These are phyloP conservation scores for Syngnathus typhle DNA, from an alignment of 2,113 vertebrate genomes.

Conservation along the genomic window DNA sequence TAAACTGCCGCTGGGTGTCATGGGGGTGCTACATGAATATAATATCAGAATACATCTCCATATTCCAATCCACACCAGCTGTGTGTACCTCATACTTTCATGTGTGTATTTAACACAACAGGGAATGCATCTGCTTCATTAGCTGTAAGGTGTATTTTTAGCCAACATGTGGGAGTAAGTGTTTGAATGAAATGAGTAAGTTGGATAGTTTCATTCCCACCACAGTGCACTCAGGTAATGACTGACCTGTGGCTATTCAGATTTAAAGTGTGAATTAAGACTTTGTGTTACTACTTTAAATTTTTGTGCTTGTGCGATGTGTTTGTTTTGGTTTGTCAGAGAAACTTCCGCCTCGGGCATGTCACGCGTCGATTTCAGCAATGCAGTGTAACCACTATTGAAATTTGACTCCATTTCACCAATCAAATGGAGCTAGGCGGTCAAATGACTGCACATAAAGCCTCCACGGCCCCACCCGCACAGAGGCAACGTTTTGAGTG, in stretches of 20 bases:
- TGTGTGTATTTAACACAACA: conserved; percentile 14
- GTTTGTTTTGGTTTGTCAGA: background rate
- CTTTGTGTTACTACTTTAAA: too few relatives aligned
- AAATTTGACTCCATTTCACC: background rate
- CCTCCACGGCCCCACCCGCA: background rate
- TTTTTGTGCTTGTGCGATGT: background rate
- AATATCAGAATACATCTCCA: conserved; percentile 59
- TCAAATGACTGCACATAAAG: background rate
- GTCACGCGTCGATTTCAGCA: background rate
- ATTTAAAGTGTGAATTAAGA: conserved; percentile 2
- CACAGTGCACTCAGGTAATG: conserved; percentile 43
- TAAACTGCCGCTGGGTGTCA: conserved; percentile 53
- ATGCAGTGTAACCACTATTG: background rate
- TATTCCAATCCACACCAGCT: conserved; percentile 61
- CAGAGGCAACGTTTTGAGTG: background rate
- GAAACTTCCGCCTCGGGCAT: background rate
- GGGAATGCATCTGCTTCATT: conserved; percentile 52
- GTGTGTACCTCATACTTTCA: conserved; percentile 18
- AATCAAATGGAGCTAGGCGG: background rate
- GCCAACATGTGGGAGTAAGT: conserved; percentile 63
- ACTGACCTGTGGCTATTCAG: conserved; percentile 44
- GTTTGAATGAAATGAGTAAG: conserved; percentile 66
- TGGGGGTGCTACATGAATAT: conserved; percentile 61
- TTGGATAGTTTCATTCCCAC: conserved; percentile 58
- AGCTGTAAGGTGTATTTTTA: conserved; percentile 63